Base-by-base conservation (phyloP, 2,888 invertebrate species). In the Lomographa bimaculata region DNA sequence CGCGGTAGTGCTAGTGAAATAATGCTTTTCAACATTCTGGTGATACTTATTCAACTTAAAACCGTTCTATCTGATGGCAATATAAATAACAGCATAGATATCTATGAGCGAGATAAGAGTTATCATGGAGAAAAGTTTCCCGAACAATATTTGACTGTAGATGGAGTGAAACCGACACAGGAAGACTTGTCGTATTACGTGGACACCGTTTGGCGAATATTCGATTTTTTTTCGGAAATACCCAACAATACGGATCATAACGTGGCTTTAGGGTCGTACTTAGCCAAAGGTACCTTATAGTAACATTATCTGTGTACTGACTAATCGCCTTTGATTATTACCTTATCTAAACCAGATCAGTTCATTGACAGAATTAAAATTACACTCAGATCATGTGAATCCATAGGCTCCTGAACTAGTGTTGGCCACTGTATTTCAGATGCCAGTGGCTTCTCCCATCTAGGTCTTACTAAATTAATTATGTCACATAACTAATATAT, bases 91-190 rank as follows among this genome's bases (percentile, higher is more conserved):
- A 35, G 30, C 6, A 30, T 21, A 10, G n/a, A 36, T 5, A 34
- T 30, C 7, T 30, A 30, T 17, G 5, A 26, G 0, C 29, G 17
- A 30, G 16, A 20, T 26, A 12, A 28, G 5, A 19, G 18, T 5
- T 57, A 57, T 25, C 11, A 23, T 17, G 60, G 60, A 3, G 48
- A 54, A 18, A 43, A 48, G 17, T 44, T 62, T 41, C 58, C 57
- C 3, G 21, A 20, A 5, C 46, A 54, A 26, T 60, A 54, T 42
- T 35, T 60, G 17, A 23, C 25, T 1, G 11, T 23, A 0, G 57
- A 60, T 16, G n/a, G 35, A n/a, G 20, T 18, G 7, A 8, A 21
- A 1, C 40, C 49, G 11, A 46, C 43, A 2, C 3, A 4, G 6
- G 19, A 14, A 11, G 37, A 37, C 17, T 28, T 43, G 1, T 7